Conservation (phyloP, 2,113 vertebrate genomes). For the Australoheros scitulus region DNA sequence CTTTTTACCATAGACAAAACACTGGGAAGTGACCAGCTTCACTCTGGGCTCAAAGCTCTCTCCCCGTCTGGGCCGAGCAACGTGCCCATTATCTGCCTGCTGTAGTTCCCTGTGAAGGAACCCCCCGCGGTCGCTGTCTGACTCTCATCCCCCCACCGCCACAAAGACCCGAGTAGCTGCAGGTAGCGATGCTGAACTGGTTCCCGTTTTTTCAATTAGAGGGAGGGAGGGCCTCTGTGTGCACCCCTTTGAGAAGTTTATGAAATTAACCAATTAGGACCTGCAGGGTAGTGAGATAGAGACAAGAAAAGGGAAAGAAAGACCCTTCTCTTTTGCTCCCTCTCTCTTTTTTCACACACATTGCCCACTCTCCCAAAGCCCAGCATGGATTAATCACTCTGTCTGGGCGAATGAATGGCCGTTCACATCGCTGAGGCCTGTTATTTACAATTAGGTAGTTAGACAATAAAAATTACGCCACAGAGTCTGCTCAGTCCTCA, state of each 20-base stretch:
- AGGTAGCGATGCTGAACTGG: constrained; percentile 60
- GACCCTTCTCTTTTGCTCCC: constrained; percentile 39
- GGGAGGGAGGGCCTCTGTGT: constrained; percentile 24
- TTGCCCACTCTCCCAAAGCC: constrained; percentile 53
- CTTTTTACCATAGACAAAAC: constrained; percentile 52
- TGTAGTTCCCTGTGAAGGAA: constrained; percentile 35
- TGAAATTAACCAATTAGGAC: constrained; percentile 81
- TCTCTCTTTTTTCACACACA: constrained; percentile 33
- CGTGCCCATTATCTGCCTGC: constrained; percentile 50
- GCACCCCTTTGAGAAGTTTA: constrained; percentile 66
- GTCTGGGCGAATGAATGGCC: constrained; percentile 77
- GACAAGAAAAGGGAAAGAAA: constrained; percentile 61
- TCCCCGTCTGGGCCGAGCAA: constrained; percentile 11
- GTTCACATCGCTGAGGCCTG: constrained; percentile 71
- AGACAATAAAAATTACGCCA: constrained; percentile 77
- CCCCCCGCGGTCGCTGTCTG: constrained; percentile 39
- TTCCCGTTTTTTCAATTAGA: constrained; percentile 8
- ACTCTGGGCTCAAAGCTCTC: constrained; percentile 1
- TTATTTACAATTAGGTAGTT: constrained; percentile 78
- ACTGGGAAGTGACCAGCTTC: constrained; percentile 64
- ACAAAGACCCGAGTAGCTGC: constrained; percentile 43
- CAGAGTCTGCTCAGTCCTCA: constrained; percentile 63
- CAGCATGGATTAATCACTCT: constrained; percentile 80
- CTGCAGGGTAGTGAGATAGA: constrained; percentile 61
- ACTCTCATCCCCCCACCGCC: constrained; percentile 16